Conservation (phyloP, 2,888 invertebrate species). For the Odontomyia ornata region DNA sequence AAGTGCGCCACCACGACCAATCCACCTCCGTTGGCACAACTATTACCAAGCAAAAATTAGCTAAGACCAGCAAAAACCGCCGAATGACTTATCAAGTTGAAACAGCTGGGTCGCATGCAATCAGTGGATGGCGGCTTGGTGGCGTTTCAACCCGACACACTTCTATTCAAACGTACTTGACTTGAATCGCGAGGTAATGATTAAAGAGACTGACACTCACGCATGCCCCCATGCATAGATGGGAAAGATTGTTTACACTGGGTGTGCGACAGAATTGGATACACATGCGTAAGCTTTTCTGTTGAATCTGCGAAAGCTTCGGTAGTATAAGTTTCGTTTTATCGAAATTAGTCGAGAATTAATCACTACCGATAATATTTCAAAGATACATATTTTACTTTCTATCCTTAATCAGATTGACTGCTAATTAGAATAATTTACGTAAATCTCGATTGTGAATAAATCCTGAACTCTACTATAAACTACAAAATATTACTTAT, state of each 20-base stretch:
- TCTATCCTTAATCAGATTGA: no score
- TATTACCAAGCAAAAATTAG: not conserved
- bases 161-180: slow-evolving; percentile 23
- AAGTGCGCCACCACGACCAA: not conserved
- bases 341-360: no score
- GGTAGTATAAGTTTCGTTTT: no score
- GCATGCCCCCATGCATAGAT: slow-evolving; percentile 21
- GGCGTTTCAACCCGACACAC: slow-evolving; percentile 26
- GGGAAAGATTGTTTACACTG: not conserved
- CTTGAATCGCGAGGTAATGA: slow-evolving; percentile 20
- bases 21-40: not conserved
- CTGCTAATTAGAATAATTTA: no score
- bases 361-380: no score
- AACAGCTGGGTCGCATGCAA: slow-evolving; percentile 24
- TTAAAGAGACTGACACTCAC: slow-evolving; percentile 26
- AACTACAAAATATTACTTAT: not conserved
- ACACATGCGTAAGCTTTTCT: not conserved
- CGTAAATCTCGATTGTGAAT: no score
- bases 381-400: no score
- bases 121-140: not conserved
- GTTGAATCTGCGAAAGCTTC: no score
- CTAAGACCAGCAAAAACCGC: not conserved
- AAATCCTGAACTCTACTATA: no score
- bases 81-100: not conserved
- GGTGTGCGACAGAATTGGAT: not conserved